These are phyloP conservation scores for Calcarius lapponicus DNA, from an alignment of 2,797 vertebrate genomes.

Conservation along the genomic window DNA sequence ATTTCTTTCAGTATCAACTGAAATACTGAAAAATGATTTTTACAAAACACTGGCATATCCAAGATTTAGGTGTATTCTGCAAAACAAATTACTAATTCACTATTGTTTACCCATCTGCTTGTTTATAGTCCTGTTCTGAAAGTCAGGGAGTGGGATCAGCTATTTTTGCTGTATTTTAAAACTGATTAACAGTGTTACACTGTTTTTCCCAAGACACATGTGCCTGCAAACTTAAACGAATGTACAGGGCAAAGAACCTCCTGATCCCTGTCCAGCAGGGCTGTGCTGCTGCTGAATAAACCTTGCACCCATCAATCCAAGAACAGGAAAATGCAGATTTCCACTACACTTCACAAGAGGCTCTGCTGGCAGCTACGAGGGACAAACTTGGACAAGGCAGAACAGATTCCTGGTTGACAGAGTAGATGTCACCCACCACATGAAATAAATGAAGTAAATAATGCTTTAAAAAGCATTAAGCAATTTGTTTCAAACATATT, in stretches of 20 bases:
- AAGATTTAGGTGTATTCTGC: neutral
- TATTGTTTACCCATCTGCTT: conserved; percentile 2
- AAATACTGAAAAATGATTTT: neutral
- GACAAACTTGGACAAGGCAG: neutral
- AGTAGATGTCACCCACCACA: neutral
- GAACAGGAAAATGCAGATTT: neutral
- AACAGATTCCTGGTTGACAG: neutral
- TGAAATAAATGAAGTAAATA: conserved; percentile 2
- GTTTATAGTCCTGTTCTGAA: neutral
- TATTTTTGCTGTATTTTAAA: neutral
- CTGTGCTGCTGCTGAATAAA: neutral
- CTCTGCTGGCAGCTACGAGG: neutral
- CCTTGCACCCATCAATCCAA: neutral
- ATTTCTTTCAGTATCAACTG: neutral
- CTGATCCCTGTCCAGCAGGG: neutral
- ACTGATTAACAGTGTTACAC: neutral
- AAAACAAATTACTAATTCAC: neutral
- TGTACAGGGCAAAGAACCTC: neutral
- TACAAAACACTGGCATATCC: neutral
- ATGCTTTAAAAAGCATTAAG: neutral
- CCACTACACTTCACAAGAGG: neutral
- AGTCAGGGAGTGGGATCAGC: neutral
- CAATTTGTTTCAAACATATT: neutral
- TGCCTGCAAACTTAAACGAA: neutral
- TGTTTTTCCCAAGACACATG: neutral